Percentiles rank a stretch among this genome's conserved stretches.
Evolutionary conservation across 92 coral and sea anemone species (phyloP).

Genomic region (Metridium senile): DNA sequence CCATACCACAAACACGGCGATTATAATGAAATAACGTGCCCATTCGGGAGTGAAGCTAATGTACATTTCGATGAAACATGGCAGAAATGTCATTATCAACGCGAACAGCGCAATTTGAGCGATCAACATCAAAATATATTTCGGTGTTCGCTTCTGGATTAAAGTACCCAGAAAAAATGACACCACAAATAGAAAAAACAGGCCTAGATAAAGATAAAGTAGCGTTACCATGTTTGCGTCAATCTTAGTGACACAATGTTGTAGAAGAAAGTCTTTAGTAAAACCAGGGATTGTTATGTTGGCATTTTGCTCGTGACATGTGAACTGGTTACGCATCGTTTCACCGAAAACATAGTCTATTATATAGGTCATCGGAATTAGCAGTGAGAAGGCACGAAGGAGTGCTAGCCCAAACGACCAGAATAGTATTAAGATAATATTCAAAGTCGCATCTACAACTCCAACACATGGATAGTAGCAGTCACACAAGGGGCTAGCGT

Average conservation of each 20-base stretch:
- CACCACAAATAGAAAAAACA: conserved; percentile 25
- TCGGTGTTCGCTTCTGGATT: conserved; percentile 19
- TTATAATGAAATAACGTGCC: conserved; percentile 14
- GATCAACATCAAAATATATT: conserved; percentile 27
- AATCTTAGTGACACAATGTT: conserved; percentile 40
- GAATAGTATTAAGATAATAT: neutral
- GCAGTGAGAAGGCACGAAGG: neutral
- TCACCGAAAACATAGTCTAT: neutral
- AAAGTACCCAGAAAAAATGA: conserved; percentile 25
- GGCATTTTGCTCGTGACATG: neutral
- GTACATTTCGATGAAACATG: conserved; percentile 78
- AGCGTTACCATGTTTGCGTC: conserved; percentile 45
- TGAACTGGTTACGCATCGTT: neutral
- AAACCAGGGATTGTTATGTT: neutral
- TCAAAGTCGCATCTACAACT: neutral
- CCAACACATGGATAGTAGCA: conserved; percentile 36
- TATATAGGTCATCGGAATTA: neutral
- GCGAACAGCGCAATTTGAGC: conserved; percentile 36
- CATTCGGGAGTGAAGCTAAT: conserved; percentile 64
- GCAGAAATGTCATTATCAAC: conserved; percentile 75
- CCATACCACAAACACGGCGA: conserved; percentile 57
- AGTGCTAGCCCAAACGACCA: neutral
- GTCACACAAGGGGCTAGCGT: conserved; percentile 47
- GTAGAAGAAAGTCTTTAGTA: neutral
- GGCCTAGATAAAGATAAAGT: conserved; percentile 21